Evolutionary conservation across 2,888 invertebrate genomes (phyloP).

Genomic region (Sinohyriopsis cumingii): DNA sequence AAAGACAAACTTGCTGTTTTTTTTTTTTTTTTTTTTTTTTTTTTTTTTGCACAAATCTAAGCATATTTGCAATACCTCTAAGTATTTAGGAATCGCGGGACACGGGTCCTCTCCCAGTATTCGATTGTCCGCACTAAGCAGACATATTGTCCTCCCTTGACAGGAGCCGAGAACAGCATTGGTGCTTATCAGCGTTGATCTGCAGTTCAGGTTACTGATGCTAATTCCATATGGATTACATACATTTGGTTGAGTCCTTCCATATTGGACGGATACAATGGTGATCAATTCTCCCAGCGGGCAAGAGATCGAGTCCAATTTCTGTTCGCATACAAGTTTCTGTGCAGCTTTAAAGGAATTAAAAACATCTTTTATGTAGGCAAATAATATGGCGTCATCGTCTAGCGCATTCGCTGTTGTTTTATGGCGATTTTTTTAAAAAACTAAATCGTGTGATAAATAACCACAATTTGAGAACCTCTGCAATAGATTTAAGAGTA

Average conservation of each 20-base stretch:
- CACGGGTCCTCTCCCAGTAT: constrained; percentile 44
- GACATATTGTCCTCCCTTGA: constrained; percentile 26
- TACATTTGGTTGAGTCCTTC: constrained; percentile 33
- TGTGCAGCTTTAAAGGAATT: constrained; percentile 8
- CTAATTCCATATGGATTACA: constrained; percentile 23
- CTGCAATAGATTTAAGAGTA: no score
- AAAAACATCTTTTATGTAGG: neutral
- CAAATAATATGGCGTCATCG: no score
- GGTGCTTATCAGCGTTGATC: constrained; percentile 22
- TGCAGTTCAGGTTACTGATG: constrained; percentile 26
- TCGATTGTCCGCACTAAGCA: constrained; percentile 21
- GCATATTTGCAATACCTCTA: constrained; percentile 13
- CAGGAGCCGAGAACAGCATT: constrained; percentile 20
- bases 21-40: no score
- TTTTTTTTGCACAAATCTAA: no score
- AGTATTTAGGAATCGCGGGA: constrained; percentile 35
- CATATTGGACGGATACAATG: constrained; percentile 41
- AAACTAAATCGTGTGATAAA: no score
- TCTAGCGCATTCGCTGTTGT: no score
- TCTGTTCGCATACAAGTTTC: constrained; percentile 24
- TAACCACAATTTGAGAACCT: no score
- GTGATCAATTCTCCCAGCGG: constrained; percentile 23
- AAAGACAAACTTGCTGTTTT: no score
- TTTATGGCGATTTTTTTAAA: no score
- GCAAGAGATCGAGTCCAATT: constrained; percentile 23